phyloP scores from a whole-genome alignment of 1,140 invertebrate genomes.

The Dendroctonus ponderosae region DNA sequence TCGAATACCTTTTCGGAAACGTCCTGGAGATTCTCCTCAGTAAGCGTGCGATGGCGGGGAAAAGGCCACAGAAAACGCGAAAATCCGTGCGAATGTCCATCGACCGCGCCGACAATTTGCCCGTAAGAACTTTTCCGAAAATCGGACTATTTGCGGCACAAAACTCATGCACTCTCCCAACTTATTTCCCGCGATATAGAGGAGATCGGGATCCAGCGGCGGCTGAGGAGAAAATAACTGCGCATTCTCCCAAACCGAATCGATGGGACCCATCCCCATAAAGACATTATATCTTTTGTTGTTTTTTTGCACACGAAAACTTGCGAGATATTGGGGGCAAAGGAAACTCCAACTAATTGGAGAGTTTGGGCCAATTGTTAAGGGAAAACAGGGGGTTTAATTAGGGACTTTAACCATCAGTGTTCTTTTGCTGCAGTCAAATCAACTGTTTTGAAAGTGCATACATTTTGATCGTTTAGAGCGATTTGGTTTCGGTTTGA shows the following conservation, averaged over 20 bases:
- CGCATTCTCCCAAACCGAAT: constrained; percentile 37
- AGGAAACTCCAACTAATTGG: neutral
- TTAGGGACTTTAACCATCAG: no score
- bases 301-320: constrained; percentile 15
- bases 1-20: no score
- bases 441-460: no score
- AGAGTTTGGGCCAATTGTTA: no score
- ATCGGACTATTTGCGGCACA: constrained; percentile 26
- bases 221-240: constrained; percentile 34
- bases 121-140: constrained; percentile 19
- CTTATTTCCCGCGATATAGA: constrained; percentile 35
- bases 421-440: no score
- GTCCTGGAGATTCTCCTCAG: no score
- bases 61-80: no score
- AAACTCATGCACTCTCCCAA: constrained; percentile 32
- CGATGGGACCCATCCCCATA: constrained; percentile 43
- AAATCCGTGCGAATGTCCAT: no score
- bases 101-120: neutral
- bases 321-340: neutral
- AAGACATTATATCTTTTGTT: constrained; percentile 39
- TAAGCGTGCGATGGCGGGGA: no score
- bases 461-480: no score
- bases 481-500: no score
- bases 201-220: constrained; percentile 28
- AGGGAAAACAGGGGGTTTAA: no score